Conservation (phyloP, 2,797 vertebrate genomes). For the Centroberyx gerrardi region DNA sequence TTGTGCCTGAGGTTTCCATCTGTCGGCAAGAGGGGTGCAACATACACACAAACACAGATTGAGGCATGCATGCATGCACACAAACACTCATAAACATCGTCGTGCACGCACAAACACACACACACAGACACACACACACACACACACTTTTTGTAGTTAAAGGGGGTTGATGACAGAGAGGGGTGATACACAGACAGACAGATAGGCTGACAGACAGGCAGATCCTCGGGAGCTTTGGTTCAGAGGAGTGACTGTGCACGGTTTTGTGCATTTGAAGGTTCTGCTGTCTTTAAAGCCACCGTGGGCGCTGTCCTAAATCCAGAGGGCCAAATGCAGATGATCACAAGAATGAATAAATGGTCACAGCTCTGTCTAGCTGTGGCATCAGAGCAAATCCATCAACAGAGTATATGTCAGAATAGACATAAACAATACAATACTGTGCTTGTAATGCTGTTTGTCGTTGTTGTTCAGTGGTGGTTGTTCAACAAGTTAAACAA, state of each 20-base stretch:
- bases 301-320: conserved; percentile 51
- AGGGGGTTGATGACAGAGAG: conserved; percentile 53
- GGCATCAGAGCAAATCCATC: conserved; percentile 41
- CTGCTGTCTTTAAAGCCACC: conserved; percentile 46
- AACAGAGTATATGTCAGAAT: conserved; percentile 17
- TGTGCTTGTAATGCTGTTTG: conserved; percentile 24
- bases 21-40: conserved; percentile 71
- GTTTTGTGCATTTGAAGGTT: conserved; percentile 57
- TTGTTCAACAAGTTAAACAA: background rate
- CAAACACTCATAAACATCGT: conserved; percentile 53
- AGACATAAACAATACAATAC: conserved; percentile 20
- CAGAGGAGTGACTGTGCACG: conserved; percentile 20
- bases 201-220: conserved; percentile 42
- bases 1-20: conserved; percentile 81
- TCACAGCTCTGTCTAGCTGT: conserved; percentile 36
- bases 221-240: conserved; percentile 40
- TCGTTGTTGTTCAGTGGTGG: conserved; percentile 29
- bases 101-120: conserved; percentile 41
- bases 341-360: conserved; percentile 45
- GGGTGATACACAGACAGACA: conserved; percentile 34
- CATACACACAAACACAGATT: conserved; percentile 45
- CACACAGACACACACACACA: background rate
- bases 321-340: conserved; percentile 46
- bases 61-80: conserved; percentile 32
- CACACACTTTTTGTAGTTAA: conserved; percentile 21